Percentiles rank a stretch among this genome's conserved stretches.
Evolutionary conservation across 2,113 vertebrate species (phyloP).

Genomic region (Sialia sialis): DNA sequence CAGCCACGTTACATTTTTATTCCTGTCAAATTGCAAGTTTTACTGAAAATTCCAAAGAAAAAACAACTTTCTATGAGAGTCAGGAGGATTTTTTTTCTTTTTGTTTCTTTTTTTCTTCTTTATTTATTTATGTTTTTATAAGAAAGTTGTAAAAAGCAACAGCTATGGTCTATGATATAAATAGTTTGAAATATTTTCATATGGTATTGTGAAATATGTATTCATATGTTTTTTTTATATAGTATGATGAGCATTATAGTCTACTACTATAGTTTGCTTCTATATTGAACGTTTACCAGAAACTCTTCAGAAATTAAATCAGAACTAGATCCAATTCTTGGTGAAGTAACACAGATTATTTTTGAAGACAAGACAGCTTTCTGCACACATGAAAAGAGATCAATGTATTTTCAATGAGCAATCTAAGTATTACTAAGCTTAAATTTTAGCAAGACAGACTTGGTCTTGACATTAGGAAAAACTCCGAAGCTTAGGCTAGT

Average conservation of each 20-base stretch:
- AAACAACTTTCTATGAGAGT: not conserved
- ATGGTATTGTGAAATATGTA: not conserved
- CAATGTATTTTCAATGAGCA: not conserved
- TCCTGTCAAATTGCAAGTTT: not conserved
- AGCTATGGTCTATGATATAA: not conserved
- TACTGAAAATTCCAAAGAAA: not conserved
- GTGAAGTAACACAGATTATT: not conserved
- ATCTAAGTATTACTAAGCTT: not conserved
- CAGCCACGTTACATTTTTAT: not conserved
- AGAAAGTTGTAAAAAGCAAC: not conserved
- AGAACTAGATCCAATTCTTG: not conserved
- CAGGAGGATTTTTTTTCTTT: not conserved
- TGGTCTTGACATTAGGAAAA: not conserved
- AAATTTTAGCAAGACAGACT: not conserved
- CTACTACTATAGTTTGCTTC: not conserved
- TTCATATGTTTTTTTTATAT: not conserved
- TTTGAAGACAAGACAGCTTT: not conserved
- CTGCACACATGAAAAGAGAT: not conserved
- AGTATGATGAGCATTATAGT: not conserved
- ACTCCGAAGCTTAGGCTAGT: not conserved
- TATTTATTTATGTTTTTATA: not conserved
- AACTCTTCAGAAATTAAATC: not conserved
- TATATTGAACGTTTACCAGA: not conserved
- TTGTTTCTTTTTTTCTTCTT: too few species aligned
- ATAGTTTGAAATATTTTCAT: not conserved